Percentiles rank a stretch among this genome's conserved stretches.
Conservation (phyloP, 2,113 vertebrate species). For the Clarias gariepinus region DNA sequence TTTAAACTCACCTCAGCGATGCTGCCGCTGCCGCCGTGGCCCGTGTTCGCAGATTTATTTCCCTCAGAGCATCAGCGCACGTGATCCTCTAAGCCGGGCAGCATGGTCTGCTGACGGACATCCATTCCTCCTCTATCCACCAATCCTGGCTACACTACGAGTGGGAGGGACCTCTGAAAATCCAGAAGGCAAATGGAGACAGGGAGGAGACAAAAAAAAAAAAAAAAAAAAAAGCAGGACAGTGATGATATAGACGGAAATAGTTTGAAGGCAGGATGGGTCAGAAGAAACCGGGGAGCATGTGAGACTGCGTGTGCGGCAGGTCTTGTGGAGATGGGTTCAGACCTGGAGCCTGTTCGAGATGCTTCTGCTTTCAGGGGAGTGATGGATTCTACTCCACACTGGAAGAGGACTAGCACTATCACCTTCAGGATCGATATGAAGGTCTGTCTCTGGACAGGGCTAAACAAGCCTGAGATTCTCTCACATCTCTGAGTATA, state of each 20-base stretch:
- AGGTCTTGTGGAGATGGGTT: conserved; percentile 24
- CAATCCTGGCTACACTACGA: background rate
- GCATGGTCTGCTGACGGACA: conserved; percentile 3
- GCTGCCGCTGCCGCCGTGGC: background rate
- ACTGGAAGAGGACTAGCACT: conserved; percentile 49
- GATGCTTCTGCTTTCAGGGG: conserved; percentile 1
- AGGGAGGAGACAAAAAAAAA: conserved; percentile 12
- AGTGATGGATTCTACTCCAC: conserved; percentile 24
- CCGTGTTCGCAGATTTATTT: background rate
- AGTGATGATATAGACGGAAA: background rate
- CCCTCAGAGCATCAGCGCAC: background rate
- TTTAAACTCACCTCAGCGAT: background rate
- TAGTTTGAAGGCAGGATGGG: conserved; percentile 16
- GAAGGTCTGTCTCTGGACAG: conserved; percentile 48
- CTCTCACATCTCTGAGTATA: background rate
- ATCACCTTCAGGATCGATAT: conserved; percentile 55
- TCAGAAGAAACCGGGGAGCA: conserved; percentile 8
- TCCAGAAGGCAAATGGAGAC: background rate
- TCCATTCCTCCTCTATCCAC: conserved; percentile 16
- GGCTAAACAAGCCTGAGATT: background rate
- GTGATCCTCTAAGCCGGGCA: conserved; percentile 20
- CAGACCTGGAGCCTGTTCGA: background rate
- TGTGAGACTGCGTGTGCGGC: background rate
- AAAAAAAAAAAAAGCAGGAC: background rate
- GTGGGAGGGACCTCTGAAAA: conserved; percentile 20